Conservation (phyloP, 2,797 vertebrate species). For the Sphaeramia orbicularis region DNA sequence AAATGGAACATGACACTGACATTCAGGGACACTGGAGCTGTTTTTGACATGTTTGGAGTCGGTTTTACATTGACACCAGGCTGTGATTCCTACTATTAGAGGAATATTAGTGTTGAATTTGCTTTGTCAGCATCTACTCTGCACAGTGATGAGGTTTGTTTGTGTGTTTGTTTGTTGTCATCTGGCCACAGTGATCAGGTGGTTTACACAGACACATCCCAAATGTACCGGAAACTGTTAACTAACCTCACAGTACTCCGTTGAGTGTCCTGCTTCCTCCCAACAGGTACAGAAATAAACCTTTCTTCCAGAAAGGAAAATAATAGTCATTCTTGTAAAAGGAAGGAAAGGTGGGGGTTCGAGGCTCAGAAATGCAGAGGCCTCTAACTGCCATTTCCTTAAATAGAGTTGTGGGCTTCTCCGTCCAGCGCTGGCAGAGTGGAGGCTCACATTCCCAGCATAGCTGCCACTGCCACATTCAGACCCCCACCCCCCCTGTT, state of each 20-base stretch:
- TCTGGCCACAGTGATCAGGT: too few species aligned
- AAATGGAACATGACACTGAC: too few species aligned
- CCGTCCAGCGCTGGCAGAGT: slow-evolving; percentile 71
- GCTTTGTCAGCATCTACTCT: too few species aligned
- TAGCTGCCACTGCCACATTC: slow-evolving; percentile 77
- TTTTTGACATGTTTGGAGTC: too few species aligned
- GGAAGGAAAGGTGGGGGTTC: slow-evolving; percentile 49
- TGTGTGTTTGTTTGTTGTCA: too few species aligned
- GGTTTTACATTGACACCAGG: too few species aligned
- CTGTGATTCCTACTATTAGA: too few species aligned
- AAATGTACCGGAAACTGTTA: too few species aligned
- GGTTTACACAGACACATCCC: too few species aligned
- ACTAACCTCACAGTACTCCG: neutral
- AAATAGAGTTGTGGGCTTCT: slow-evolving; percentile 84
- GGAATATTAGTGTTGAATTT: too few species aligned
- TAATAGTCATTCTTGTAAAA: slow-evolving; percentile 64
- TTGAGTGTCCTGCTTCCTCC: slow-evolving; percentile 22
- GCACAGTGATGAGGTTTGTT: too few species aligned
- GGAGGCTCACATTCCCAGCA: slow-evolving; percentile 80
- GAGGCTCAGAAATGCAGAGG: slow-evolving; percentile 57
- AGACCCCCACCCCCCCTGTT: slow-evolving; percentile 39
- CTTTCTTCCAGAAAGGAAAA: slow-evolving; percentile 75
- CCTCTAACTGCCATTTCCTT: slow-evolving; percentile 81
- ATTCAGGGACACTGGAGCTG: too few species aligned
- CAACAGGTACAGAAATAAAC: slow-evolving; percentile 71